These are phyloP conservation scores for Cordylochernes scorpioides DNA, from an alignment of 2,888 invertebrate genomes.

Conservation along the genomic window DNA sequence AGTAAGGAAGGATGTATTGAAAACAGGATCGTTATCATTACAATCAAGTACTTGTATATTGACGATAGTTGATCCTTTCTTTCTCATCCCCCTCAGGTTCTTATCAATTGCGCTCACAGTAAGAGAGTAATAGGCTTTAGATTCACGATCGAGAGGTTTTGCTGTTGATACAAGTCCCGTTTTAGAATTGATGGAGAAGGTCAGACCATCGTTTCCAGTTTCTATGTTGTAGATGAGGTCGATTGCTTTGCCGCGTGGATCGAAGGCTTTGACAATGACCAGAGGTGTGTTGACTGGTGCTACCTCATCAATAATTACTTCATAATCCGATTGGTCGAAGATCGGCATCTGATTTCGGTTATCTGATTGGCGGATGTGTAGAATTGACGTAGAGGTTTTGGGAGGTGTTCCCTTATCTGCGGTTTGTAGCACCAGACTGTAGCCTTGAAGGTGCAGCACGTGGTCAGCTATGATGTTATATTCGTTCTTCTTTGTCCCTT, in stretches of 20 bases:
- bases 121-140: constrained; percentile 49
- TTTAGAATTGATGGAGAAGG: constrained; percentile 58
- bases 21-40: constrained; percentile 78
- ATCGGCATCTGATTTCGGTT: constrained; percentile 56
- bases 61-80: constrained; percentile 51
- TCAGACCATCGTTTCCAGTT: constrained; percentile 25
- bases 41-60: constrained; percentile 64
- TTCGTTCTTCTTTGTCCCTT: constrained; percentile 26
- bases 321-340: constrained; percentile 58
- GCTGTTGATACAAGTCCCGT: constrained; percentile 71
- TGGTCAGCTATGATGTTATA: constrained; percentile 51
- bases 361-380: constrained; percentile 52
- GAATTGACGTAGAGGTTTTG: constrained; percentile 44
- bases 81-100: constrained; percentile 55
- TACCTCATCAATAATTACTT: constrained; percentile 42
- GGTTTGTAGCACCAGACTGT: constrained; percentile 60
- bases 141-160: constrained; percentile 56
- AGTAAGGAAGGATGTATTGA: constrained; percentile 28
- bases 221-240: constrained; percentile 61
- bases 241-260: constrained; percentile 25
- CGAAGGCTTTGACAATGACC: constrained; percentile 47
- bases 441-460: constrained; percentile 53
- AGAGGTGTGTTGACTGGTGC: constrained; percentile 67
- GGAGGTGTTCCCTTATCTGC: constrained; percentile 54
- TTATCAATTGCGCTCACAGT: constrained; percentile 77